phyloP scores from a whole-genome alignment of 2,113 vertebrate genomes.

The Chloroceryle aenea region DNA sequence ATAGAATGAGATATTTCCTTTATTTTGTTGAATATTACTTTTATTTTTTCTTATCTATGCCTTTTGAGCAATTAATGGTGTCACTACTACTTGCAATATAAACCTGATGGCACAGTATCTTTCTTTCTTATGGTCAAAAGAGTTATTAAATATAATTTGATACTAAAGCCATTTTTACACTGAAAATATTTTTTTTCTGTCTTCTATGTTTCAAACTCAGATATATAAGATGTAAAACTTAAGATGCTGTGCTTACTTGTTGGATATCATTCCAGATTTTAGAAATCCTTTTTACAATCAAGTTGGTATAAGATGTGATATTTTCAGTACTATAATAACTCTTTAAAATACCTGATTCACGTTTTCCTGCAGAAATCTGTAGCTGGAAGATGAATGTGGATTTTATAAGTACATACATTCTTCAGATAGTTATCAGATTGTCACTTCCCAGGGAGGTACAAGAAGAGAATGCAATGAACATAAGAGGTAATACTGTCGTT shows the following conservation, averaged over 20 bases:
- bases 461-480: neutral
- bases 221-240: neutral
- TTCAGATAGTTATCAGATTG: neutral
- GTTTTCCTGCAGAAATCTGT: neutral
- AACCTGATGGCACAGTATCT: neutral
- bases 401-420: neutral
- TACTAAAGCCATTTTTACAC: neutral
- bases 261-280: neutral
- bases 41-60: neutral
- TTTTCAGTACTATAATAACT: neutral
- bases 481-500: neutral
- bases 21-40: neutral
- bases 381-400: neutral
- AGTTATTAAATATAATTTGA: neutral
- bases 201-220: neutral
- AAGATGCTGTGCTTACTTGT: neutral
- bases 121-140: neutral
- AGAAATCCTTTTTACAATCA: neutral
- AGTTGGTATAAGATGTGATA: neutral
- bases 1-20: neutral
- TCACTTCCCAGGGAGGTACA: neutral
- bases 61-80: neutral
- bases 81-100: neutral
- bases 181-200: neutral
- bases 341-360: neutral